Base-by-base conservation (phyloP, 2,797 vertebrate species). In the Poeciliopsis turneri region DNA sequence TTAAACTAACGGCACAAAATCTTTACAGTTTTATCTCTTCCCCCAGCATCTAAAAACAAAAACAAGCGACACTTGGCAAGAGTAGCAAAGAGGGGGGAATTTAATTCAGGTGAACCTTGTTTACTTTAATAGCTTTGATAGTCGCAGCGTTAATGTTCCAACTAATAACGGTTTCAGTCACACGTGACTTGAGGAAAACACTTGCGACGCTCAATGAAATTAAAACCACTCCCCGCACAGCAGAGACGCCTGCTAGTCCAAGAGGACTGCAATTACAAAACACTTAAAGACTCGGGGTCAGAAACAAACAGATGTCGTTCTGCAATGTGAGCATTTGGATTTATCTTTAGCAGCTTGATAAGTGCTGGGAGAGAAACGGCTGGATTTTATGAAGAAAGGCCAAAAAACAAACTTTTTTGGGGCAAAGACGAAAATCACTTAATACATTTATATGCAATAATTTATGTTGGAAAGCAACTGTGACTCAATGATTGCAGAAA, bases 41-140 rank as follows among this genome's bases (percentile, higher is more conserved):
- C 46, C 46, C 13, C 10, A 39, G 81, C 41, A 77, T 80, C 82
- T 36, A 80, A 79, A 69, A 75, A 82, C 69, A 25, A 82, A 87
- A 82, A 77, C 74, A 49, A 81, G 87, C 30, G 33, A 47, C 70
- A 72, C 75, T 84, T 91, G 88, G 88, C 84, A 70, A 66, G 72
- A 86, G 15, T 8, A 70, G 72, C 5, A 10, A 78, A 53, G 23
- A 51, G 51, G 9, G 23, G 51, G 76, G 66, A 77, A 80, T 85
- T 82, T 59, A 46, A 71, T 78, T 76, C 75, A 3, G 25, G 46
- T 80, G 83, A 86, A 87, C 81, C 87, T 82, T 85, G 89, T 87
- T 87, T 89, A 74, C 71, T 89, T 87, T 70, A 78, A 75, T 68
- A 43, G 47, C 70, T 83, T 78, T 78, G 43, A 78, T 84, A 77